These are phyloP conservation scores for Steatocranus sp. DNA, from an alignment of 2,797 vertebrate genomes.

Conservation along the genomic window DNA sequence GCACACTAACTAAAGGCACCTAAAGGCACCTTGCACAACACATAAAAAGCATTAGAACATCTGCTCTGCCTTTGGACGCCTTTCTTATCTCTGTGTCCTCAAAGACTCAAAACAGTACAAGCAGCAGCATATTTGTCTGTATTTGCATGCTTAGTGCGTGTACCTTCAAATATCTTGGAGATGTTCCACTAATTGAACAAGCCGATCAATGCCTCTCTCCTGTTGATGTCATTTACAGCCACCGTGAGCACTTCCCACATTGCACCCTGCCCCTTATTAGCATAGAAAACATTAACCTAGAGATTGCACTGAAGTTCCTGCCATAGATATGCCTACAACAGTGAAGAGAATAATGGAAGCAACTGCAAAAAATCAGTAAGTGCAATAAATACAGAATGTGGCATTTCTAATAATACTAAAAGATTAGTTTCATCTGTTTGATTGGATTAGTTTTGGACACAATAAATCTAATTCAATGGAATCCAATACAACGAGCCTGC, in stretches of 20 bases:
- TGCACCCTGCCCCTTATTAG: constrained; percentile 46
- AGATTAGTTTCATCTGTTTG: neutral
- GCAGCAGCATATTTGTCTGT: neutral
- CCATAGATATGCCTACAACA: neutral
- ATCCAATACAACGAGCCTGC: neutral
- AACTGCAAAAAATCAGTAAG: neutral
- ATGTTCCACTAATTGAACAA: constrained; percentile 33
- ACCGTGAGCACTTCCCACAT: constrained; percentile 45
- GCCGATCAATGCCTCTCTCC: constrained; percentile 51
- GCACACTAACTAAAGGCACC: neutral
- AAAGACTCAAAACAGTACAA: neutral
- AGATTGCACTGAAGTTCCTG: neutral
- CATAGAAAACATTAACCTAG: constrained; percentile 59
- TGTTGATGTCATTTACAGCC: constrained; percentile 43
- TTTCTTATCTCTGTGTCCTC: neutral
- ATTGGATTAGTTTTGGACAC: neutral
- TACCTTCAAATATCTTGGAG: neutral
- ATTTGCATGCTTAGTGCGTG: neutral
- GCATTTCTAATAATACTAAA: neutral
- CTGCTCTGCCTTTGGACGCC: neutral
- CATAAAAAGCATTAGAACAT: neutral
- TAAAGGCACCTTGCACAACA: neutral
- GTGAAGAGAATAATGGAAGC: constrained; percentile 1
- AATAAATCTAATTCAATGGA: neutral
- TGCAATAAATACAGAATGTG: neutral